Percentiles rank a stretch among this genome's conserved stretches.
phyloP scores from a whole-genome alignment of 2,888 invertebrate genomes.

The Hirtodrosophila histrioides region DNA sequence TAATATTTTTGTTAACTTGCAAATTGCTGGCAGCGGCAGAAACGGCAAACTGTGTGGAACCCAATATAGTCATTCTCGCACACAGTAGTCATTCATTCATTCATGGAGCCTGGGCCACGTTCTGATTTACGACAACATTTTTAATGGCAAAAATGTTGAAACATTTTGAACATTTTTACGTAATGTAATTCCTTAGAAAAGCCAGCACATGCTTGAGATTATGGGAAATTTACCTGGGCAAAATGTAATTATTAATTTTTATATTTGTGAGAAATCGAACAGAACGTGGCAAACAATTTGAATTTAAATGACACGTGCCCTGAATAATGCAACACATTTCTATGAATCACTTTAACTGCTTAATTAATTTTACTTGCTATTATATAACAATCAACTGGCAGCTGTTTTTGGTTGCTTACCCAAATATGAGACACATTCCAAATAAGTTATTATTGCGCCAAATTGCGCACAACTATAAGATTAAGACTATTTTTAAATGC shows the following conservation, averaged over 20 bases:
- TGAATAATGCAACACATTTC: constrained; percentile 33
- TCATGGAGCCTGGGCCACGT: constrained; percentile 30
- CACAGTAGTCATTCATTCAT: constrained; percentile 29
- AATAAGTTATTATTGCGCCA: not conserved
- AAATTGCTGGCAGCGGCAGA: constrained; percentile 46
- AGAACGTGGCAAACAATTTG: constrained; percentile 35
- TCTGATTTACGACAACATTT: constrained; percentile 26
- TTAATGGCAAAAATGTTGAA: constrained; percentile 13
- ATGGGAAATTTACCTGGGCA: constrained; percentile 21
- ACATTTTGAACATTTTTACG: constrained; percentile 28
- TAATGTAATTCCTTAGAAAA: constrained; percentile 36
- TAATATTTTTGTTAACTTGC: constrained; percentile 65
- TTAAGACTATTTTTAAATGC: not conserved
- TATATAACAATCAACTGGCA: constrained; percentile 1
- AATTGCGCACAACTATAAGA: not conserved
- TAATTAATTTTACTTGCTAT: constrained; percentile 24
- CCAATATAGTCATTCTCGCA: not conserved
- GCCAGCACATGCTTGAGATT: constrained; percentile 7
- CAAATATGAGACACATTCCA: not conserved
- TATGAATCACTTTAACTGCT: constrained; percentile 42
- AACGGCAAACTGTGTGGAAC: constrained; percentile 19
- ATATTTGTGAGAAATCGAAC: constrained; percentile 49
- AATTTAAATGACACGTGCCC: constrained; percentile 50
- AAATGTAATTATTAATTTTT: constrained; percentile 44
- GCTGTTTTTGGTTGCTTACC: not conserved